A percentile compares a stretch with the other conserved stretches of the same genome.
phyloP scores from a whole-genome alignment of 2,113 vertebrate species.

The Nothoprocta pentlandii region DNA sequence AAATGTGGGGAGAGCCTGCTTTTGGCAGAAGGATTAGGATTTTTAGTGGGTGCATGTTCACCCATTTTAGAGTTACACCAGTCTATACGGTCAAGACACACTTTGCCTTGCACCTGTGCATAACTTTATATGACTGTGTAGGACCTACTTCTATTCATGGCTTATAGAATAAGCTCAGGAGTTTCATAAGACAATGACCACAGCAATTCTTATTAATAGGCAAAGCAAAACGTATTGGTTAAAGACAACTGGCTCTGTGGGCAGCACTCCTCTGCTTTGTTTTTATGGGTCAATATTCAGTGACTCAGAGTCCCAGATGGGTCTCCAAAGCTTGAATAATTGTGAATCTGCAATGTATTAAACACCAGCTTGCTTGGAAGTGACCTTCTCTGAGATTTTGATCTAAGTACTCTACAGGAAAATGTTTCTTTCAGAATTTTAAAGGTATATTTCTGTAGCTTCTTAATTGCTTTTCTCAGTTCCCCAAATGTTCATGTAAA shows the following conservation, averaged over 20 bases:
- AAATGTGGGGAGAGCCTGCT: neutral
- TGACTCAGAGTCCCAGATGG: neutral
- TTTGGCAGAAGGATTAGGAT: neutral
- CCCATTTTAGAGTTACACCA: accelerated
- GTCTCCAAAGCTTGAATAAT: neutral
- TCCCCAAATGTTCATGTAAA: neutral
- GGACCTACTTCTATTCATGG: neutral
- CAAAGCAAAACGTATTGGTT: neutral
- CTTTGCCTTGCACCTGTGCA: neutral
- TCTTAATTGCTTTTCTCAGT: neutral
- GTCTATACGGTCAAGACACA: accelerated
- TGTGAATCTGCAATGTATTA: neutral
- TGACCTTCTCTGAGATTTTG: neutral
- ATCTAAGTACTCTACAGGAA: neutral
- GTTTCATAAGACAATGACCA: neutral
- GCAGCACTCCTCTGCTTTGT: neutral
- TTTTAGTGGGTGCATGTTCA: neutral
- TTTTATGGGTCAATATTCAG: neutral
- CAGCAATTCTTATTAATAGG: neutral
- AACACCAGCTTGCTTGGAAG: accelerated
- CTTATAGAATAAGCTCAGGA: neutral
- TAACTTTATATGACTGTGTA: accelerated
- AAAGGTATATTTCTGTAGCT: neutral
- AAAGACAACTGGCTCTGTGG: neutral
- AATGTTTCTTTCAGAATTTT: neutral